Percentiles rank a stretch among this genome's conserved stretches.
Conservation (phyloP, 2,797 vertebrate species). For the Ctenopoma multispine region DNA sequence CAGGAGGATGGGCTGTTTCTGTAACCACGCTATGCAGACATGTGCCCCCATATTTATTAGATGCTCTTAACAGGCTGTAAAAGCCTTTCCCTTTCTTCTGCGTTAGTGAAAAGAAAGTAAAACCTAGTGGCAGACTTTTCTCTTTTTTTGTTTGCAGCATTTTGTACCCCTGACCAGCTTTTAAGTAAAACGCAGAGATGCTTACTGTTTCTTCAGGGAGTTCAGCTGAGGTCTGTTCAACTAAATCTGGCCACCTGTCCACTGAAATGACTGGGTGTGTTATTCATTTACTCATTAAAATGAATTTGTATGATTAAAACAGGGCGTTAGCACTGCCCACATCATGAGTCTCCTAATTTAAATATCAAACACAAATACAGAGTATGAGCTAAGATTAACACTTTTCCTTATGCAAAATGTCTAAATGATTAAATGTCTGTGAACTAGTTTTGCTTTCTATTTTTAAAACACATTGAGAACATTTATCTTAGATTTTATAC, state of each 20-base stretch:
- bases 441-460: background rate
- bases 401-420: background rate
- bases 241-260: background rate
- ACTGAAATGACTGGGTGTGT: background rate
- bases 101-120: constrained; percentile 56
- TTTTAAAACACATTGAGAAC: background rate
- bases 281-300: constrained; percentile 21
- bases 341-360: constrained; percentile 2
- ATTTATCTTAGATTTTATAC: background rate
- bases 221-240: constrained; percentile 16
- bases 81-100: constrained; percentile 65
- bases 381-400: background rate
- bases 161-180: constrained; percentile 45
- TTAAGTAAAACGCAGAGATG: constrained; percentile 28
- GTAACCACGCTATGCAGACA: constrained; percentile 51
- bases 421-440: background rate
- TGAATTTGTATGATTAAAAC: constrained; percentile 20
- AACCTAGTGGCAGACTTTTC: constrained; percentile 61
- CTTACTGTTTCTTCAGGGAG: constrained; percentile 5
- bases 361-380: background rate
- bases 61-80: constrained; percentile 64
- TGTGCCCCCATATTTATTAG: constrained; percentile 49
- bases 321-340: constrained; percentile 1
- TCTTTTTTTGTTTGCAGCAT: constrained; percentile 41
- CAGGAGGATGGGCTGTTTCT: constrained; percentile 57